These are phyloP conservation scores for Ceryle rudis DNA, from an alignment of 2,797 vertebrate genomes.

Conservation along the genomic window DNA sequence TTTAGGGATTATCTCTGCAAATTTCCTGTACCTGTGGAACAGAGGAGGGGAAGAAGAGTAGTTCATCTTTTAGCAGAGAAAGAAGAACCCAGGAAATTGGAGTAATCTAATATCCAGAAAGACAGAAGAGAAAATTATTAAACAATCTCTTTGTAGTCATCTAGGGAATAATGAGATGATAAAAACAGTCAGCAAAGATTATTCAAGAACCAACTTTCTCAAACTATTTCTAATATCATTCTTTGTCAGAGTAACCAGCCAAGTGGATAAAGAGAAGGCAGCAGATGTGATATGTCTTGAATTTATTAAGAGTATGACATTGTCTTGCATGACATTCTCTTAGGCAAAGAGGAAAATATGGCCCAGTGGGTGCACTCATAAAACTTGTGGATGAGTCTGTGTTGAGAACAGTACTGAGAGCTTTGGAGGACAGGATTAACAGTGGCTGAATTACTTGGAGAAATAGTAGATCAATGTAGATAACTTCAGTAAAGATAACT, in stretches of 20 bases:
- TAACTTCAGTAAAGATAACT: background rate
- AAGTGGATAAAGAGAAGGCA: conserved; percentile 23
- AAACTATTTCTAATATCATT: conserved; percentile 19
- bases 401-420: background rate
- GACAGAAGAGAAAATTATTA: background rate
- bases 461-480: background rate
- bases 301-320: conserved; percentile 23
- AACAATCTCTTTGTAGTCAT: background rate
- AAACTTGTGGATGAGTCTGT: background rate
- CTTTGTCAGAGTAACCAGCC: conserved; percentile 19
- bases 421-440: background rate
- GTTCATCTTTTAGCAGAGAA: background rate
- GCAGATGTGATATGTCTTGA: background rate
- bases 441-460: background rate
- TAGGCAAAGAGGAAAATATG: background rate
- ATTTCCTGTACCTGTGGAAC: background rate
- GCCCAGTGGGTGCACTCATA: background rate
- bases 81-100: background rate
- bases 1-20: background rate
- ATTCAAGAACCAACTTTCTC: background rate
- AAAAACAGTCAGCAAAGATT: background rate
- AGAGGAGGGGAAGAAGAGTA: background rate
- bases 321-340: conserved; percentile 6
- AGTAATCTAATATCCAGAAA: background rate
- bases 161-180: conserved; percentile 4